Evolutionary conservation across 2,113 vertebrate species (phyloP).

Genomic region (Dicrurus megarhynchus): DNA sequence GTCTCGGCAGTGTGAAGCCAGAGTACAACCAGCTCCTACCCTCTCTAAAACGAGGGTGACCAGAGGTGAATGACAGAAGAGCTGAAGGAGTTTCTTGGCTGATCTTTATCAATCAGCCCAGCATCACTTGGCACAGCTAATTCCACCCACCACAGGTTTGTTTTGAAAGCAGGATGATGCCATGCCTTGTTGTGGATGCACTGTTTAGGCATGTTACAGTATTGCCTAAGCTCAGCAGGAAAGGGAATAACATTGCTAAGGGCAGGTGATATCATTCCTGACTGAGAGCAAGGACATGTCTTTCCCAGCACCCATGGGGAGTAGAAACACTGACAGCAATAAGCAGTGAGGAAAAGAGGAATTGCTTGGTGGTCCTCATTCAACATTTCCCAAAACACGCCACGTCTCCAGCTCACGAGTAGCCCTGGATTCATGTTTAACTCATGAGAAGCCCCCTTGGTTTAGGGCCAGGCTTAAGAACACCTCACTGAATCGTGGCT

Average conservation of each 20-base stretch:
- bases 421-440: background rate
- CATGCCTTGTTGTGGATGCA: constrained; percentile 52
- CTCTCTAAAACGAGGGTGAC: background rate
- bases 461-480: background rate
- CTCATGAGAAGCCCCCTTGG: background rate
- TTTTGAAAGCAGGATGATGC: constrained; percentile 66
- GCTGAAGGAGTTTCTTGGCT: constrained; percentile 35
- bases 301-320: background rate
- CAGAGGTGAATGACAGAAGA: constrained; percentile 29
- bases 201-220: constrained; percentile 51
- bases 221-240: constrained; percentile 51
- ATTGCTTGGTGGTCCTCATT: background rate
- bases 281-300: background rate
- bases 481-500: background rate
- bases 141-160: constrained; percentile 50
- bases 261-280: constrained; percentile 46
- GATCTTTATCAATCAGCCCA: constrained; percentile 19
- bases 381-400: background rate
- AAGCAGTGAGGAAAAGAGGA: background rate
- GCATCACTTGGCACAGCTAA: background rate
- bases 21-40: background rate
- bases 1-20: background rate
- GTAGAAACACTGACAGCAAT: background rate
- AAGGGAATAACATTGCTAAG: constrained; percentile 40
- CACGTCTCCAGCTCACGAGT: background rate